Evolutionary conservation across 2,113 vertebrate genomes (phyloP).

Genomic region (Zosterops borbonicus): DNA sequence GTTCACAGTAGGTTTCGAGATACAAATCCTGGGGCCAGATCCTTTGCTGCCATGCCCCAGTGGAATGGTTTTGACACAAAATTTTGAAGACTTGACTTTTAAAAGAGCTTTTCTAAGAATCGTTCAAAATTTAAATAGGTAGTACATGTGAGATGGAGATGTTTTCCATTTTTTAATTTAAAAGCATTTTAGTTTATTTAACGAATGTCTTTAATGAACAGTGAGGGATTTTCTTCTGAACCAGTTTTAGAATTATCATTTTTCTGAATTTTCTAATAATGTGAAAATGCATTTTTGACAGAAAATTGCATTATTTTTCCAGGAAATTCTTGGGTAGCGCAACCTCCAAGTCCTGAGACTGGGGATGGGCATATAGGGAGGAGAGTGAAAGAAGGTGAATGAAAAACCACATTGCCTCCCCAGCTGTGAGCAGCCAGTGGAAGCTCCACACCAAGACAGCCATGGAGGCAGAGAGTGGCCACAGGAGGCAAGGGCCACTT

Average conservation of each 20-base stretch:
- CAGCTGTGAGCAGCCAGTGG: not conserved
- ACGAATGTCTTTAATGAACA: not conserved
- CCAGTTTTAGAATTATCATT: not conserved
- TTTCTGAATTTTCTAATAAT: not conserved
- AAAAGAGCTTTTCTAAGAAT: not conserved
- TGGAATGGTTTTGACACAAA: not conserved
- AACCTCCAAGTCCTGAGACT: not conserved
- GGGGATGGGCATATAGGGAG: not conserved
- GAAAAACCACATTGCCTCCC: not conserved
- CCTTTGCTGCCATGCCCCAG: not conserved
- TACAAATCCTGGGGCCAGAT: not conserved
- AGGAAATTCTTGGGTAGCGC: not conserved
- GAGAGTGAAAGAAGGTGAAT: not conserved
- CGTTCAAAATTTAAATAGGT: not conserved
- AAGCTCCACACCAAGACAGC: fast-evolving
- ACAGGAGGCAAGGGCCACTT: not conserved
- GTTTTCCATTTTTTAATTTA: not conserved
- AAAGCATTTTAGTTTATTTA: not conserved
- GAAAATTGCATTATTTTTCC: not conserved
- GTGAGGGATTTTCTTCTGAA: not conserved
- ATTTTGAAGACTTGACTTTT: not conserved
- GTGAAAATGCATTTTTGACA: not conserved
- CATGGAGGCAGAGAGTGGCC: not conserved
- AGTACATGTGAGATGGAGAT: not conserved
- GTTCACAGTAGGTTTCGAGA: not conserved